Evolutionary conservation across 2,797 vertebrate species (phyloP), one percentile per base, ranked within the genome.

Genomic region (Acanthornis magna): DNA sequence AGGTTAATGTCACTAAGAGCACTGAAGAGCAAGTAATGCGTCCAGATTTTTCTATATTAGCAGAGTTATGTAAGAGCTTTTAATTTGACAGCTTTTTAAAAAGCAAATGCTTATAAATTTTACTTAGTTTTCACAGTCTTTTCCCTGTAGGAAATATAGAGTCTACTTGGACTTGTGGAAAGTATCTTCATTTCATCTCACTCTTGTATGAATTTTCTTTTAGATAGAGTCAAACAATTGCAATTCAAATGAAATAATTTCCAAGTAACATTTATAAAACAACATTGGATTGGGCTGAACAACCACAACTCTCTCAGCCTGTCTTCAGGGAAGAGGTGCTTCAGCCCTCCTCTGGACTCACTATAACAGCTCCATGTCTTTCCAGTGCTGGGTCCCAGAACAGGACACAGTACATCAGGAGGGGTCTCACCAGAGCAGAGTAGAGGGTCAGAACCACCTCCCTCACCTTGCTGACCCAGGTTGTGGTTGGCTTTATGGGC

Each of bases 31-130:
- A 92, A 82, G 57, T 75, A 85, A 27, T 55, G 11, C 93, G 66
- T 71, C 90, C 88, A 91, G 76, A 79, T 21, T 95, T 47, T 68
- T 58, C 65, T 73, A 8, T 91, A 93, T 95, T 89, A 97, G 36
- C 62, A 55, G 55, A 84, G 79, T 96, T 97, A 89, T 27, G 16
- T 94, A 95, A 97, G 93, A 92, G 72, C 77, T 96, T 97, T 81
- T 96, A 90, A 95, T 93, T 36, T 95, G 75, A 70, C 40, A 85
- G 7, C 13, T 73, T 92, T 96, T 96, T 48, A 72, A 95, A 95
- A 93, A 92, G 61, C 34, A 95, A 95, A 95, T 95, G 79, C 74
- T 96, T 96, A 71, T 74, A 72, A 93, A 65, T 53, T 85, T 95
- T 95, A 90, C 86, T 93, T 85, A 38, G 26, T 88, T 94, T 88